Base-by-base conservation (phyloP, 2,888 invertebrate genomes). In the Caenorhabditis sp. region DNA sequence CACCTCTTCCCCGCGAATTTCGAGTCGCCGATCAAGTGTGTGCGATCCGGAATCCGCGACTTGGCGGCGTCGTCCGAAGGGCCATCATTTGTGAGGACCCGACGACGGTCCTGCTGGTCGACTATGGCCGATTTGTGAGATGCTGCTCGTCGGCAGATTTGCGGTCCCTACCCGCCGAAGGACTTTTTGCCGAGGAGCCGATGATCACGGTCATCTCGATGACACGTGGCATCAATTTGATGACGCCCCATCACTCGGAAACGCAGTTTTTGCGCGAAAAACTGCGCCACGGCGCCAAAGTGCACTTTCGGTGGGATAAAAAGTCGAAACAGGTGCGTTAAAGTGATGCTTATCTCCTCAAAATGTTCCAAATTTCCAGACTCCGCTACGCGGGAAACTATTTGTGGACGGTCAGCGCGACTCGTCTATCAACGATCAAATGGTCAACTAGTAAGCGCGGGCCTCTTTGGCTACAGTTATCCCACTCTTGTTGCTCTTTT, bases 251-350 rank as follows among this genome's bases (percentile, higher is more conserved):
- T 17, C 63, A 70, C 53, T 76, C 76, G 52, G 76, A 76, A 20
- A 76, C 76, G 0, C 27, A 15, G 6, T 59, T 65, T 22, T n/a
- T 76, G 2, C 62, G 70, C 9, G 15, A 53, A 15, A 55, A 53
- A 22, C 15, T 76, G 56, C 45, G 20, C 22, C 7, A 20, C 24
- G 65, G 59, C 11, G 43, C 48, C 1, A 27, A 3, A 11, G 62
- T 76, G 11, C 61, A 43, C 8, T 76, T 76, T 35, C 41, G 46
- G 43, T 76, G 76, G 76, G 76, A 76, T 35, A 56, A 63, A 32
- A 76, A 70, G 35, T 41, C 70, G n/a, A 76, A 76, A 48, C 26
- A 20, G 39, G 65, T 65, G 20, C 15, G 50, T 6, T 22, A 30
- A 24, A 43, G 24, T 13, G 43, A 43, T 45, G 9, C 20, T 15